A percentile compares a stretch with the other conserved stretches of the same genome.
Evolutionary conservation across 2,888 invertebrate species (phyloP).

Genomic region (Drosophila eohydei): DNA sequence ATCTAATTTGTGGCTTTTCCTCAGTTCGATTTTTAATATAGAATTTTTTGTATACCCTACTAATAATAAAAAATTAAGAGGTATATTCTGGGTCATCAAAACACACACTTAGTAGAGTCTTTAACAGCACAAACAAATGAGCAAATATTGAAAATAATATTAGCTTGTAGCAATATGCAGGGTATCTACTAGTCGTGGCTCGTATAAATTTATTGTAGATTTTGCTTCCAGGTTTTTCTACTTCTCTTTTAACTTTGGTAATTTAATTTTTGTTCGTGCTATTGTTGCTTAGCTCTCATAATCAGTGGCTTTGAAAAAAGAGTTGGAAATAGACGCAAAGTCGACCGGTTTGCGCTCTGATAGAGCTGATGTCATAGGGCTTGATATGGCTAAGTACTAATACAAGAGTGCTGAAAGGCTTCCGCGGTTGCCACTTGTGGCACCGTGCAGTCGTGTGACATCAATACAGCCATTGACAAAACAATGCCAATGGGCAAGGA

Average conservation of each 20-base stretch:
- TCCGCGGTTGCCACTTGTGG: constrained; percentile 54
- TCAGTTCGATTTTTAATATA: not conserved
- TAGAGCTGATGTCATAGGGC: constrained; percentile 71
- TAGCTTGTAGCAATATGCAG: not conserved
- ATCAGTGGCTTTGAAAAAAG: constrained; percentile 70
- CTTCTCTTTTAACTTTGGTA: constrained; percentile 47
- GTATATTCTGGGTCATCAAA: not conserved
- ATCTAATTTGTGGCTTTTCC: too few species aligned
- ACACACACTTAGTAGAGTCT: not conserved
- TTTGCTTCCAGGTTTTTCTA: constrained; percentile 29
- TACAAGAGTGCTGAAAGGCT: constrained; percentile 25
- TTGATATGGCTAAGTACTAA: not conserved
- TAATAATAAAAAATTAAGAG: not conserved
- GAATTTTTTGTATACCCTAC: not conserved
- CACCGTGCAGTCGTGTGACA: constrained; percentile 52
- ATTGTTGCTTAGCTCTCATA: constrained; percentile 37
- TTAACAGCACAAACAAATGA: not conserved
- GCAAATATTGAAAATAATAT: not conserved
- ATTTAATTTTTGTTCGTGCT: constrained; percentile 34
- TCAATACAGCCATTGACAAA: constrained; percentile 68
- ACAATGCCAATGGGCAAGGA: constrained; percentile 37
- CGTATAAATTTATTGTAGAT: constrained; percentile 3
- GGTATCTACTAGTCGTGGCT: not conserved
- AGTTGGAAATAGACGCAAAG: constrained; percentile 39
- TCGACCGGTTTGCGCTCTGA: constrained; percentile 69